Evolutionary conservation across 2,113 vertebrate species (phyloP), one percentile per base, ranked within the genome.

Genomic region (Scatophagus argus): DNA sequence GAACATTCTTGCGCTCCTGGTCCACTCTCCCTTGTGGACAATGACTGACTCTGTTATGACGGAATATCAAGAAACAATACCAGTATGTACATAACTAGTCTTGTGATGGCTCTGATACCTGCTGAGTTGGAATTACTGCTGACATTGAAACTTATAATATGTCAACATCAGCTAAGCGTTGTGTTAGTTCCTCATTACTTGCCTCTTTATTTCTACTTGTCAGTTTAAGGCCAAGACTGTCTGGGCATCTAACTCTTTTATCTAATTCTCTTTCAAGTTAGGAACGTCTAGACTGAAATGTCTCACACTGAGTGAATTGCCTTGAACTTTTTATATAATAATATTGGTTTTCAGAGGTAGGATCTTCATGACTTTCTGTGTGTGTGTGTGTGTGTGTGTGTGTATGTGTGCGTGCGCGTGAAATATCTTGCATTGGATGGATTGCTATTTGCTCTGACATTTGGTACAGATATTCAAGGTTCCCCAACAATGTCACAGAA

Each of bases 101-200:
- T 58, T 51, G 27, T 44, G 54, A 77, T 74, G 16, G 44, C 3
- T 76, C 46, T 73, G 58, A 72, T 61, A 19, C 43, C 44, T 38
- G 25, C 12, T 8, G 43, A 67, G 41, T 44, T 63, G 49, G 55
- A 60, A 58, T 73, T 58, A 46, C 9, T 34, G 31, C 36, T 27
- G n/a, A 74, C 32, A 70, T 61, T 47, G 17, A 34, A 58, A 56
- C n/a, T 60, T 70, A 68, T 52, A 68, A n/a, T 36, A 29, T 3
- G 0, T 63, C 8, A 51, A 9, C 27, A 39, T 55, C 13, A 29
- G 25, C 60, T 17, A 32, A 11, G 52, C 44, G 59, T 25, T 47
- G 4, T 69, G 56, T n/a, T 8, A n/a, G 8, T 81, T 66, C 16
- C 36, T 70, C 2, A 25, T 52, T 70, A 54, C 60, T 21, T 64